phyloP scores from a whole-genome alignment of 2,113 vertebrate genomes.

The Xenopus borealis region DNA sequence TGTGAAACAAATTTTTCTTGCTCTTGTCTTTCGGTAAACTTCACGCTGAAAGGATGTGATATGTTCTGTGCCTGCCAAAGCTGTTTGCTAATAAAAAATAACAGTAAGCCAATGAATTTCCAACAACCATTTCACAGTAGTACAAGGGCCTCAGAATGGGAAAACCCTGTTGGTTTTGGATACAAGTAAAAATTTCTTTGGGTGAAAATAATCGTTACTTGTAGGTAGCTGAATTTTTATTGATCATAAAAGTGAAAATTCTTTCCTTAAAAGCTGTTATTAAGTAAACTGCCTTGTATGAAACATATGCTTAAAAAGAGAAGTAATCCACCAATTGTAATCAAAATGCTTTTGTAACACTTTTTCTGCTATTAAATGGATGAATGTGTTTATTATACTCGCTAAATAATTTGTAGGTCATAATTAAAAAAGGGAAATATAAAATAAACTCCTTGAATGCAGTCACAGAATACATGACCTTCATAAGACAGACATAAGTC shows the following conservation, averaged over 20 bases:
- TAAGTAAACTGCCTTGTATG: conserved; percentile 45
- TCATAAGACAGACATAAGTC: too few relatives aligned
- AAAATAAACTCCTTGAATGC: too few relatives aligned
- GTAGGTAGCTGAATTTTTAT: conserved; percentile 62
- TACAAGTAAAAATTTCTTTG: conserved; percentile 56
- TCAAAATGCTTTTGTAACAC: too few relatives aligned
- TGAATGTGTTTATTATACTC: too few relatives aligned
- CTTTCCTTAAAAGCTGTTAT: conserved; percentile 54
- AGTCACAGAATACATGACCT: too few relatives aligned
- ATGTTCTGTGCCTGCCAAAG: conserved; percentile 54
- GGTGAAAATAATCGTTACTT: conserved; percentile 50
- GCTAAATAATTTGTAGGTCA: too few relatives aligned
- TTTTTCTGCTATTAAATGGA: too few relatives aligned
- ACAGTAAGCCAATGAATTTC: conserved; percentile 51
- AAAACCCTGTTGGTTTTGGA: conserved; percentile 58
- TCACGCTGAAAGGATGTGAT: conserved; percentile 63
- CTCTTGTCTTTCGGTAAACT: conserved; percentile 70
- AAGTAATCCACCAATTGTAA: too few relatives aligned
- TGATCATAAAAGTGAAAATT: conserved; percentile 50
- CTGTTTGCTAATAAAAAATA: conserved; percentile 59
- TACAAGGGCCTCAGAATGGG: conserved; percentile 53
- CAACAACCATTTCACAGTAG: conserved; percentile 54
- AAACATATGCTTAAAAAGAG: too few relatives aligned
- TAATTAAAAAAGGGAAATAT: too few relatives aligned
- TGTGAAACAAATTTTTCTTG: conserved; percentile 69